phyloP scores from a whole-genome alignment of 2,797 vertebrate species.

The Coregonus sp. region DNA sequence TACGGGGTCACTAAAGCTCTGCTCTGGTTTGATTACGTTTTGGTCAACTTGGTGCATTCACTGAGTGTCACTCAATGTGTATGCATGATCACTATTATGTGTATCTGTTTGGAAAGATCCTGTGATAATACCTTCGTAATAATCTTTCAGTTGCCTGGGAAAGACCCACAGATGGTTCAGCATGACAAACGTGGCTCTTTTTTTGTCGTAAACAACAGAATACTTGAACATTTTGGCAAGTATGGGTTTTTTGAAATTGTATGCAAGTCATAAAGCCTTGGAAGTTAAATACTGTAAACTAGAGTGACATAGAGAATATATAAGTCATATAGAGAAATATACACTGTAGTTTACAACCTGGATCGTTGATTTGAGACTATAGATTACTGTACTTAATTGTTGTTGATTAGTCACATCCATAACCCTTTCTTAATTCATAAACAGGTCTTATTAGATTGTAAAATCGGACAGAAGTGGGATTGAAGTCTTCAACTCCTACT shows the following conservation, averaged over 20 bases:
- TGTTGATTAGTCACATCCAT: background rate
- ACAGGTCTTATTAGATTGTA: constrained; percentile 3
- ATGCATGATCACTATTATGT: constrained; percentile 59
- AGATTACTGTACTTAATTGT: background rate
- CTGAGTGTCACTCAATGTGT: constrained; percentile 55
- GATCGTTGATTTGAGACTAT: background rate
- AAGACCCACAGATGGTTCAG: background rate
- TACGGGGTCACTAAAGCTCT: constrained; percentile 46
- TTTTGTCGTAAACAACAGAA: constrained; percentile 20
- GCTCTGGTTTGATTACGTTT: constrained; percentile 49
- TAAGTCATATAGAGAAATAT: background rate
- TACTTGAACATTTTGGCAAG: constrained; percentile 27
- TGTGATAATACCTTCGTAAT: constrained; percentile 15
- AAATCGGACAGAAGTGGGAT: background rate
- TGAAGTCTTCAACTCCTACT: constrained; percentile 16
- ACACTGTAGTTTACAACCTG: background rate
- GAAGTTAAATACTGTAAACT: background rate
- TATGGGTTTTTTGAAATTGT: background rate
- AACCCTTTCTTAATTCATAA: constrained; percentile 3
- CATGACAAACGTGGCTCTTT: background rate
- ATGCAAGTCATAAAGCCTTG: background rate
- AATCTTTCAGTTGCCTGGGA: background rate
- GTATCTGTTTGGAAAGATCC: constrained; percentile 26
- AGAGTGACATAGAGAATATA: background rate
- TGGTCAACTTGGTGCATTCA: constrained; percentile 46